Evolutionary conservation across 1,140 invertebrate species (phyloP).

Genomic region (Acromyrmex charruanus): DNA sequence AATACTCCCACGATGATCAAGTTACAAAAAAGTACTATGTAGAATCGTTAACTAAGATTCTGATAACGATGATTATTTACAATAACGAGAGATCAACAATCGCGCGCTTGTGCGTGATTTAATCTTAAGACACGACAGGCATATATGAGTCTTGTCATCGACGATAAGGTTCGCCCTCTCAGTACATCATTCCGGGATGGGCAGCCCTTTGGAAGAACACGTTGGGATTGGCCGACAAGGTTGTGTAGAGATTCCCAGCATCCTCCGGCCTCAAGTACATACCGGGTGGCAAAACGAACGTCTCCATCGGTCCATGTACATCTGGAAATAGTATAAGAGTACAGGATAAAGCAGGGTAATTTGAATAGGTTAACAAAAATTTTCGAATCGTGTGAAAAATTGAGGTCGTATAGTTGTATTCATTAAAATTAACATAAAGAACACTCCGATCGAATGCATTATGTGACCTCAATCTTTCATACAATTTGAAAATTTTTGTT

Average conservation of each 20-base stretch:
- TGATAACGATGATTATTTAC: slow-evolving; percentile 59
- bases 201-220: slow-evolving; percentile 93
- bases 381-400: too few relatives aligned
- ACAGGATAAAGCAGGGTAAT: too few relatives aligned
- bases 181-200: slow-evolving; percentile 95
- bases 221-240: slow-evolving; percentile 93
- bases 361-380: too few relatives aligned
- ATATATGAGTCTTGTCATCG: neutral
- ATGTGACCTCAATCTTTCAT: too few relatives aligned
- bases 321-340: slow-evolving; percentile 75
- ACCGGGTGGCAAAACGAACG: slow-evolving; percentile 87
- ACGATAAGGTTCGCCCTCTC: slow-evolving; percentile 48
- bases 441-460: too few relatives aligned
- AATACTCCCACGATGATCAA: neutral
- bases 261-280: slow-evolving; percentile 92
- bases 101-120: slow-evolving; percentile 42
- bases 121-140: slow-evolving; percentile 39
- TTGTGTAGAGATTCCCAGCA: slow-evolving; percentile 92
- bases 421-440: too few relatives aligned
- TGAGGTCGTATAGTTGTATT: too few relatives aligned
- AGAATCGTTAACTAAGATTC: neutral
- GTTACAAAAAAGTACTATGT: neutral
- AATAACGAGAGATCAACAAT: slow-evolving; percentile 50
- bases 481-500: too few relatives aligned
- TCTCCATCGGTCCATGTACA: slow-evolving; percentile 83